phyloP scores from a whole-genome alignment of 2,888 invertebrate species.

The Harpalus rubripes region DNA sequence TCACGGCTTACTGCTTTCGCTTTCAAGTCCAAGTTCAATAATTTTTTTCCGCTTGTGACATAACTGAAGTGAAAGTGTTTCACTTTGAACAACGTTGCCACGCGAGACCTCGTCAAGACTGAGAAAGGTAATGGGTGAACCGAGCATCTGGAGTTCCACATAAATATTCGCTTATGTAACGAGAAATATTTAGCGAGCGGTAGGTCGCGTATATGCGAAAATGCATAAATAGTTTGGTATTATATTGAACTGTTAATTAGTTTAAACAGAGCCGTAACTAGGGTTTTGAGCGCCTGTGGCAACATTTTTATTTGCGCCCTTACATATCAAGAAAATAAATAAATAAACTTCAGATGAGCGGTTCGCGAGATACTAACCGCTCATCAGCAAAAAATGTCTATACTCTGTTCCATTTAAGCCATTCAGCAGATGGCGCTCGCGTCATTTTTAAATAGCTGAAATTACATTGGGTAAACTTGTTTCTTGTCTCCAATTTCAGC shows the following conservation, averaged over 20 bases:
- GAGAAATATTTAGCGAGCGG: not conserved
- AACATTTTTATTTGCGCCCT: too few relatives aligned
- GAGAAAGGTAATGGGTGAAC: constrained; percentile 53
- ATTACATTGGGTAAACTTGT: too few relatives aligned
- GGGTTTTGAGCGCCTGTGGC: too few relatives aligned
- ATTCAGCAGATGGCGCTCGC: too few relatives aligned
- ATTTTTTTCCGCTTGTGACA: constrained; percentile 40
- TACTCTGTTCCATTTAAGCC: too few relatives aligned
- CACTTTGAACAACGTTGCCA: not conserved
- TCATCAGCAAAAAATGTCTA: too few relatives aligned
- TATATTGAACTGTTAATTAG: constrained; percentile 22
- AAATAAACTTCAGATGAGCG: too few relatives aligned
- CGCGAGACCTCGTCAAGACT: not conserved
- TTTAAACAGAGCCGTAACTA: not conserved
- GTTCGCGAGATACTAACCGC: too few relatives aligned
- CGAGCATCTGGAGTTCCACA: constrained; percentile 55
- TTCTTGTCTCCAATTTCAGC: too few relatives aligned
- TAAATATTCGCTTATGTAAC: constrained; percentile 54
- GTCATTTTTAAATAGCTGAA: too few relatives aligned
- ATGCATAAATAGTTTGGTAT: constrained; percentile 11
- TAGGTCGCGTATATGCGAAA: too few relatives aligned
- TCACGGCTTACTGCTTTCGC: constrained; percentile 19
- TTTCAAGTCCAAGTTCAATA: constrained; percentile 58
- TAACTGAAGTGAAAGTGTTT: constrained; percentile 58
- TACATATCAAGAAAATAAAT: too few relatives aligned